These are phyloP conservation scores for Desoria tigrina DNA, from an alignment of 2,888 invertebrate genomes.

Conservation along the genomic window DNA sequence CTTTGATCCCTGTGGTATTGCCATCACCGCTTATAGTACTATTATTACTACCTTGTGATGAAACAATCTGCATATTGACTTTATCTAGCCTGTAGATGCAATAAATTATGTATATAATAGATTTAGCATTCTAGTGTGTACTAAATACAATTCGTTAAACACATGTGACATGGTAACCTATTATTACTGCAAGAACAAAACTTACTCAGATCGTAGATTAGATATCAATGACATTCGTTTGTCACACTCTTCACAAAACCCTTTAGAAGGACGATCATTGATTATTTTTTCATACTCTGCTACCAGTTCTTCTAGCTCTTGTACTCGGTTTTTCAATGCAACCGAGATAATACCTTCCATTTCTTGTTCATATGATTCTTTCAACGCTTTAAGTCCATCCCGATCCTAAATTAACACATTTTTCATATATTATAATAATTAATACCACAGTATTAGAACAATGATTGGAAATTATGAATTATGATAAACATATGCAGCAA, in stretches of 20 bases:
- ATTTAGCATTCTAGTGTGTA: not conserved
- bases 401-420: constrained; percentile 38
- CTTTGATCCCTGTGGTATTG: constrained; percentile 39
- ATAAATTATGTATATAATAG: not conserved
- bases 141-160: not conserved
- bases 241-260: constrained; percentile 47
- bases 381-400: constrained; percentile 49
- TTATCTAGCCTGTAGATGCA: constrained; percentile 30
- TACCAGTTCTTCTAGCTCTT: constrained; percentile 43
- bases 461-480: not conserved
- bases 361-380: constrained; percentile 52
- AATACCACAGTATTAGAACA: not conserved
- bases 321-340: constrained; percentile 45
- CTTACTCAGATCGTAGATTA: constrained; percentile 39
- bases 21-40: constrained; percentile 11
- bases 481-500: too few relatives aligned
- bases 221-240: constrained; percentile 30
- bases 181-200: not conserved
- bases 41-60: not conserved
- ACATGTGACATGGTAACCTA: not conserved
- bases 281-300: constrained; percentile 46
- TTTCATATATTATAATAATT: too few relatives aligned
- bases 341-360: constrained; percentile 44
- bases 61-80: constrained; percentile 21
- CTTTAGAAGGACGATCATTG: constrained; percentile 33